Conservation (phyloP, 2,797 vertebrate species). For the Falco rusticolus region DNA sequence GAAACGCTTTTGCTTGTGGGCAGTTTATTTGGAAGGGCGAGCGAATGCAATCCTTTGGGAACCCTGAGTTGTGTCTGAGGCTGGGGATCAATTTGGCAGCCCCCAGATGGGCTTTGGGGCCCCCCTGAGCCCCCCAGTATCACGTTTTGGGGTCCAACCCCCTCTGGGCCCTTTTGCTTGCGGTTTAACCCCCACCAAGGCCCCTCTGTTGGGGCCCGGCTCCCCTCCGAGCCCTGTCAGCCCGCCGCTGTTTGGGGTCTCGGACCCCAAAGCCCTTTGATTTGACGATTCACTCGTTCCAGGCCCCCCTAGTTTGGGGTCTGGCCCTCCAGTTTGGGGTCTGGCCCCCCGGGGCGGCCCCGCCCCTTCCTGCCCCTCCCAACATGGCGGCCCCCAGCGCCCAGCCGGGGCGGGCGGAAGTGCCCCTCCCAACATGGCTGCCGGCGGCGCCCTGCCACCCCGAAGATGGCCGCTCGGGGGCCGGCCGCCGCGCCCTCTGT, state of each 20-base stretch:
- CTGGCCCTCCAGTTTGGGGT: no score
- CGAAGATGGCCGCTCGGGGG: neutral
- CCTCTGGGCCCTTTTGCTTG: rapidly evolving
- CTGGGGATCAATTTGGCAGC: neutral
- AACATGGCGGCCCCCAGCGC: neutral
- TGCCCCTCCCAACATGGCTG: no score
- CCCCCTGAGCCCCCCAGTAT: rapidly evolving
- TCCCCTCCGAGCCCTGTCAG: neutral
- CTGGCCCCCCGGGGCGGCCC: no score
- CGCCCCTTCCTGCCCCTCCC: neutral
- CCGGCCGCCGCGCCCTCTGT: neutral
- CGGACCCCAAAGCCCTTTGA: neutral
- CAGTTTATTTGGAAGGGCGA: neutral
- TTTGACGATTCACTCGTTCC: neutral
- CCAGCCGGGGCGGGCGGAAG: no score
- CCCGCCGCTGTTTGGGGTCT: rapidly evolving
- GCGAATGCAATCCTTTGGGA: rapidly evolving
- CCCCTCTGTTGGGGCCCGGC: neutral
- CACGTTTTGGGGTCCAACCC: neutral
- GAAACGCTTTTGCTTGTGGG: neutral
- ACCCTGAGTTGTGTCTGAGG: rapidly evolving
- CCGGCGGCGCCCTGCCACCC: rapidly evolving
- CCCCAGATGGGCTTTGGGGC: rapidly evolving
- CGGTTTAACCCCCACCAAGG: rapidly evolving
- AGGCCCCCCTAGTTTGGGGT: rapidly evolving